Base-by-base conservation (phyloP, 2,888 invertebrate genomes). In the Hedychridium roseum region DNA sequence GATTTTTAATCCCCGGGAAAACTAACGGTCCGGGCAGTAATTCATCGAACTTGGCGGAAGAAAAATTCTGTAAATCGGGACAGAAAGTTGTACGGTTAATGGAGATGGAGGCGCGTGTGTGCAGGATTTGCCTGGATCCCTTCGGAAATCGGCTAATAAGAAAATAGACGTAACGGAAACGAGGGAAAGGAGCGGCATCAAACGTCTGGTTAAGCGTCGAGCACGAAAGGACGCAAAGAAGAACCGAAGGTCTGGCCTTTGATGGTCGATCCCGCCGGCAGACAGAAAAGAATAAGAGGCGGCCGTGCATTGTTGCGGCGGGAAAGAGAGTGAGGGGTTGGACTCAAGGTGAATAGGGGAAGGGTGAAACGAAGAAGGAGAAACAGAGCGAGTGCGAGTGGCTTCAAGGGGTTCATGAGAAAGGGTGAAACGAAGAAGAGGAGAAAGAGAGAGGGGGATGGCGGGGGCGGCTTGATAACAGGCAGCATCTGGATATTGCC, bases 401-500 rank as follows among this genome's bases (percentile, higher is more conserved):
- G 11, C n/a, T 7, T 7, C 3, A n/a, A 28, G 11, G 11, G 11
- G 11, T 7, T 28, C n/a, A n/a, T n/a, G 11, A n/a, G 11, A 28
- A 11, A 7, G 5, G 11, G 28, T n/a, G 11, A 28, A 11, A n/a
- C 5, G 28, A 28, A 28, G 28, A n/a, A 28, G 11, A 28, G 3
- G 11, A 28, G 11, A 11, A 28, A 11, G 9, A 23, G 23, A 9
- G 23, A 9, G 23, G 9, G 23, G 23, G n/a, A 32, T 6, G 23
- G 23, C 14, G 17, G 32, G 32, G 15, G 6, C 15, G 9, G 32
- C 17, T 32, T 32, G 14, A 32, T 32, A 32, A 32, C 32, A 15
- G 32, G 9, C 32, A 32, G 15, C 32, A 17, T 32, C 32, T 32
- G 16, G 32, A 11, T 32, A 32, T 32, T 11, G 16, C 32, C 17